Evolutionary conservation across 1,140 invertebrate species (phyloP).

Genomic region (Drosophila triauraria): DNA sequence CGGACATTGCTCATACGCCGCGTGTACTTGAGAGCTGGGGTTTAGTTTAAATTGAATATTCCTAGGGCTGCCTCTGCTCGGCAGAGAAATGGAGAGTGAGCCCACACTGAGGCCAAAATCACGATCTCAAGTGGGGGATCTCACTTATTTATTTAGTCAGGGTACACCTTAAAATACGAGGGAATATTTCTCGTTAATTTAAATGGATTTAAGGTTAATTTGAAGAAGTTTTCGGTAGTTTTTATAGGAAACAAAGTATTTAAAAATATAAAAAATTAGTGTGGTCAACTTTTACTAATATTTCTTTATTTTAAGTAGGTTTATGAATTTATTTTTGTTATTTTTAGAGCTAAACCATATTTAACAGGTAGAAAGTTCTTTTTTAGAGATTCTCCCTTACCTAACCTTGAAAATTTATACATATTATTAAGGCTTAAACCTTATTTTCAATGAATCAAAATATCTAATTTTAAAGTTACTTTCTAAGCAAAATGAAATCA

Average conservation of each 20-base stretch:
- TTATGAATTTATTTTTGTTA: no score
- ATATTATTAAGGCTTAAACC: not conserved
- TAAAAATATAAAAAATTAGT: no score
- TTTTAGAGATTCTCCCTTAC: no score
- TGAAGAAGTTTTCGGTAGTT: not conserved
- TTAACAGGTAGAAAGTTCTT: no score
- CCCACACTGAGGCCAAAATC: slow-evolving; percentile 12
- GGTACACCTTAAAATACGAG: no score
- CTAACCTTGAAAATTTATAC: not conserved
- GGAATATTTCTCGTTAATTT: not conserved
- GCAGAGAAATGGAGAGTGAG: not conserved
- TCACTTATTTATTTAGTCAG: not conserved
- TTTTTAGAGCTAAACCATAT: no score
- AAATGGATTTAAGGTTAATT: not conserved
- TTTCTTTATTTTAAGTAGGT: no score
- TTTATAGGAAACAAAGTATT: no score
- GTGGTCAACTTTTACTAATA: no score
- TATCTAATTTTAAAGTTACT: not conserved
- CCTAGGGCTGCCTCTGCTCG: slow-evolving; percentile 11
- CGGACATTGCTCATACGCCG: slow-evolving; percentile 74
- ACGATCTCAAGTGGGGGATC: not conserved
- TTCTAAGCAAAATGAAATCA: not conserved
- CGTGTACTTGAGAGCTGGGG: slow-evolving; percentile 63
- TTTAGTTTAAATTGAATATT: slow-evolving; percentile 80
- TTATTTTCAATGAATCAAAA: not conserved